Evolutionary conservation across 1,140 invertebrate genomes (phyloP), one percentile per base, ranked within the genome.

Genomic region (Drosophila biarmipes): DNA sequence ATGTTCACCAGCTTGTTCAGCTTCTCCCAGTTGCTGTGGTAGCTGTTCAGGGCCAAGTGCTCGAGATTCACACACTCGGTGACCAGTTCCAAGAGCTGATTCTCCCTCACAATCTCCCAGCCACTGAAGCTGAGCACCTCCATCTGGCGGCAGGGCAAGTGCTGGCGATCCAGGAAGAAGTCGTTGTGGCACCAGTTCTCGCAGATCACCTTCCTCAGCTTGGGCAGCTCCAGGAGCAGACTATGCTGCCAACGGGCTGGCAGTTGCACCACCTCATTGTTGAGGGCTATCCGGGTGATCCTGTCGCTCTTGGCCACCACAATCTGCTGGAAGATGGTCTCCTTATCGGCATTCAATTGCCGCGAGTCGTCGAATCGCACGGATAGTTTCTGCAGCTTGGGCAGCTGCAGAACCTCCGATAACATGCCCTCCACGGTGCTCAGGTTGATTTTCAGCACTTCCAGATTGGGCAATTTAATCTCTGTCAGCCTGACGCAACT

Each of bases 251-350:
- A 89, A 11, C 80, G 85, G 0, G 42, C 14, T 0, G 85, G 79
- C 63, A 89, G 4, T 15, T 89, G 84, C 0, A 89, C 67, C n/a
- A 89, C 84, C 29, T 89, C 84, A n/a, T 89, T 84, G 48, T 89
- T 89, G 0, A 89, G 51, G 0, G 84, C 85, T 8, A 89, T 89
- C 7, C 80, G 37, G 6, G 84, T 72, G 21, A 89, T 89, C 6
- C 31, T 29, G 0, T 89, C 85, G 14, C 85, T 89, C 4, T 89
- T 89, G 31, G 85, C 84, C 63, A 89, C 64, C 2, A 82, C 48
- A 17, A 89, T 89, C 52, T 89, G 76, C 48, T 89, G 84, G 57
- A 89, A 89, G 12, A 89, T 89, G 45, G 85, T 89, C 54, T 89
- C 84, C 67, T 84, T 42, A 7, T 89, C 73, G 8, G 84, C 84